These are phyloP conservation scores for Lepus timidus DNA, from an alignment of 2,113 vertebrate genomes.

Conservation along the genomic window DNA sequence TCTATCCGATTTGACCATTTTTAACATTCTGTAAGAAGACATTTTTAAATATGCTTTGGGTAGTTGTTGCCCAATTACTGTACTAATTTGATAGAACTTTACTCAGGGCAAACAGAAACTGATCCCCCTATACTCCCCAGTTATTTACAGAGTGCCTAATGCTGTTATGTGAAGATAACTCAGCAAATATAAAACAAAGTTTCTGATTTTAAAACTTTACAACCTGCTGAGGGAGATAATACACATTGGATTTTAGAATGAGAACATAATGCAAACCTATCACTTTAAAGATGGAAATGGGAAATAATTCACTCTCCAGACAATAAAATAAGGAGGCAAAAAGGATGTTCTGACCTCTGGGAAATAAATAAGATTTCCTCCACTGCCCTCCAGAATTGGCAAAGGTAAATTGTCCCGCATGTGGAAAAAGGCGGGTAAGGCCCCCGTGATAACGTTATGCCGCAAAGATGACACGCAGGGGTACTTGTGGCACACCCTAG, in stretches of 20 bases:
- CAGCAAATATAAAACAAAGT: not conserved
- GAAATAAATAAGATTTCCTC: not conserved
- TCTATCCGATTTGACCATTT: not conserved
- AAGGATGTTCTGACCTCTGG: constrained; percentile 18
- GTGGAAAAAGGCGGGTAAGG: not conserved
- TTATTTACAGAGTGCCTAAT: not conserved
- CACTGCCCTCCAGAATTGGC: not conserved
- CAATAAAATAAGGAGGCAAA: constrained; percentile 6
- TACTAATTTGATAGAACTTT: constrained; percentile 37
- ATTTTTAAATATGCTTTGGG: constrained; percentile 14
- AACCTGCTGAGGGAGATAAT: not conserved
- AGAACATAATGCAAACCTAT: not conserved
- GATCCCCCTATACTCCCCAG: not conserved
- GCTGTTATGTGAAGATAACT: not conserved
- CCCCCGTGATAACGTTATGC: not conserved
- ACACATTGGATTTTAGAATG: not conserved
- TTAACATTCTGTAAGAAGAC: constrained; percentile 2
- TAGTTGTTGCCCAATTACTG: not conserved
- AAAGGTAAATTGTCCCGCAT: not conserved
- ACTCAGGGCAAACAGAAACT: constrained; percentile 17
- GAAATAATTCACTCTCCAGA: not conserved
- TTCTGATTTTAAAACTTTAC: not conserved
- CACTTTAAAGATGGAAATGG: not conserved
- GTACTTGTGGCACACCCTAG: not conserved
- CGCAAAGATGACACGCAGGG: not conserved